Evolutionary conservation across 2,797 vertebrate genomes (phyloP), one percentile per base, ranked within the genome.

Genomic region (Oreochromis grahami): DNA sequence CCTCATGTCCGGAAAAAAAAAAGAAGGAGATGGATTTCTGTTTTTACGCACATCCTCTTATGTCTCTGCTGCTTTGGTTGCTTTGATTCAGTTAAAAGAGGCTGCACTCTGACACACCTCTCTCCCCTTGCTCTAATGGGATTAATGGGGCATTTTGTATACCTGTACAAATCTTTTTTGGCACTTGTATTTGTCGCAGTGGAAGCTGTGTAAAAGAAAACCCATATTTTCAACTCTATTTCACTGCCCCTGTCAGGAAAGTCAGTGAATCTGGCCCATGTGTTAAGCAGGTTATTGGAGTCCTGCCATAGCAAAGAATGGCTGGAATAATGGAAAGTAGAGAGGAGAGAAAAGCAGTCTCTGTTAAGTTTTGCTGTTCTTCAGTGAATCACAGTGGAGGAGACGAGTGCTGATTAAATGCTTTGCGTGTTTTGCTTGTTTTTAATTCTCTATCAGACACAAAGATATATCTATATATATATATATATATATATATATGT

Each of bases 271-370:
- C n/a, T 82, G 88, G 60, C 36, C 78, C 91, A 91, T 90, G 84
- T 91, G 88, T 80, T 89, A 79, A 77, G 83, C 91, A 91, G 89
- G 86, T 90, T 88, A 79, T 52, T 92, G 93, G 93, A 92, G 79
- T 63, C 17, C 65, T 7, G 90, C 87, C 92, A 89, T 17, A 8
- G 19, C 21, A 24, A 79, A 26, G 60, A 86, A 86, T 3, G 50
- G 32, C 17, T 65, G 78, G 38, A 88, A 89, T 43, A 78, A 82
- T 11, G 43, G 43, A 74, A 74, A 74, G 38, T 32, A 78, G 21
- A 77, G 45, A 82, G 13, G 12, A 56, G 4, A 43, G 41, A 14
- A 82, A 84, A 45, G 77, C 2, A 34, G 50, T 76, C 51, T 82
- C 32, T 65, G 63, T 56, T 34, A 21, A 79, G 32, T 19, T 78